A percentile compares a stretch with the other conserved stretches of the same genome.
These are phyloP conservation scores for Mesorhabditis spiculigera DNA, from an alignment of 2,888 invertebrate species.

Conservation along the genomic window DNA sequence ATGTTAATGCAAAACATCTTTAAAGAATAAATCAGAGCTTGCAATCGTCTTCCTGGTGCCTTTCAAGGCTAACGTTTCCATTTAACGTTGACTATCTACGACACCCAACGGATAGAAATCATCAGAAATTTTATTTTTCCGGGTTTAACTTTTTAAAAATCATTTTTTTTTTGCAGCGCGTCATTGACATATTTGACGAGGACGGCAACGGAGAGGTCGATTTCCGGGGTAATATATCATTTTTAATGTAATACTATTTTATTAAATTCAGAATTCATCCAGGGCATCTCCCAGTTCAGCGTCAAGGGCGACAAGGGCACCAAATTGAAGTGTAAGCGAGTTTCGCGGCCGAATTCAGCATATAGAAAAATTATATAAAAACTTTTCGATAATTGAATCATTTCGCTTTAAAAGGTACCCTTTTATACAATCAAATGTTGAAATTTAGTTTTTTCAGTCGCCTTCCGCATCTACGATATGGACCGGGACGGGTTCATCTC, in stretches of 20 bases:
- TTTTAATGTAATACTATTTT: not conserved
- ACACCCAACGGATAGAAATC: too few species aligned
- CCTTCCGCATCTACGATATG: conserved; percentile 99
- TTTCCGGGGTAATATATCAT: conserved; percentile 69
- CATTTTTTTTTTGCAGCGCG: conserved; percentile 72
- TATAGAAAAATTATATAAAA: not conserved
- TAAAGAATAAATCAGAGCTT: too few species aligned
- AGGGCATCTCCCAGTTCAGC: conserved; percentile 57
- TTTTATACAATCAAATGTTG: not conserved
- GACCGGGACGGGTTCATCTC: conserved; percentile 99
- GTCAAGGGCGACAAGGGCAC: conserved; percentile 84
- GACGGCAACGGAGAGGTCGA: conserved; percentile 98
- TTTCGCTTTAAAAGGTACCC: too few species aligned
- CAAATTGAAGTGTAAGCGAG: conserved; percentile 75
- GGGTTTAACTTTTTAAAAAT: too few species aligned
- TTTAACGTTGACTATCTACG: too few species aligned
- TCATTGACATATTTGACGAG: conserved; percentile 98
- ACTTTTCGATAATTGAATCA: too few species aligned
- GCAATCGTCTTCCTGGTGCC: too few species aligned
- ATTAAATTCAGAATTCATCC: conserved; percentile 52
- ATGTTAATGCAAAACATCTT: too few species aligned
- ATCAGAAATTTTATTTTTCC: too few species aligned
- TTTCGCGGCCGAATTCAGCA: not conserved
- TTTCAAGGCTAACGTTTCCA: too few species aligned
- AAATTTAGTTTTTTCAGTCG: conserved; percentile 43